Conservation (phyloP, 1,140 invertebrate species). For the Lepidostoma basale region DNA sequence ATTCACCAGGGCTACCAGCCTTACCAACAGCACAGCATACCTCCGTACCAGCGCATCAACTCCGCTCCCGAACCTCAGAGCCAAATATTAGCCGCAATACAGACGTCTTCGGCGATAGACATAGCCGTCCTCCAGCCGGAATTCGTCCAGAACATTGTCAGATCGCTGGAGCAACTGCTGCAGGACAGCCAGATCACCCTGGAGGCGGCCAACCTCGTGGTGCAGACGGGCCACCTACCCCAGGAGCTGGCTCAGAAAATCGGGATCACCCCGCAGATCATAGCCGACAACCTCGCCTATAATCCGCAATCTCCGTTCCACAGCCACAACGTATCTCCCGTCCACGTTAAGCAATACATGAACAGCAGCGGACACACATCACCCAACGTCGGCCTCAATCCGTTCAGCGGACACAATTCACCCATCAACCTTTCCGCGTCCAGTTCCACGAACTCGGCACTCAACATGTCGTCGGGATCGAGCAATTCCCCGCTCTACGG, state of each 20-base stretch:
- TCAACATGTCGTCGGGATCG: constrained; percentile 36
- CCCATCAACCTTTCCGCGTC: constrained; percentile 38
- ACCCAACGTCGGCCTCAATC: constrained; percentile 39
- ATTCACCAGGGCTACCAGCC: constrained; percentile 63
- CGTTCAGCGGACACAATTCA: constrained; percentile 26
- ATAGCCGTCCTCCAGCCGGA: constrained; percentile 46
- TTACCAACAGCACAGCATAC: constrained; percentile 38
- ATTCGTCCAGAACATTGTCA: constrained; percentile 50
- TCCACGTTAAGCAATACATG: constrained; percentile 35
- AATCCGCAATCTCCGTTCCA: constrained; percentile 31
- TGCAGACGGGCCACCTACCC: constrained; percentile 54
- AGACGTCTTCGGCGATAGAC: constrained; percentile 48
- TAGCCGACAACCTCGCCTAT: constrained; percentile 39
- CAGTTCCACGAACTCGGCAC: constrained; percentile 32
- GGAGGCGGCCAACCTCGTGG: constrained; percentile 53
- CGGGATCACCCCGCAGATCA: constrained; percentile 47
- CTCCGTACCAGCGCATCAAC: constrained; percentile 40
- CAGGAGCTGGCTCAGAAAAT: constrained; percentile 54
- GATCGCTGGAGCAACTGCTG: constrained; percentile 52
- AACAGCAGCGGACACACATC: constrained; percentile 50
- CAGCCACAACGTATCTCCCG: constrained; percentile 41
- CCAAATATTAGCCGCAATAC: constrained; percentile 37
- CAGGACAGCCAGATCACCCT: constrained; percentile 54
- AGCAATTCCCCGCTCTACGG: constrained; percentile 37
- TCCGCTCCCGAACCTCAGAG: constrained; percentile 6